phyloP scores from a whole-genome alignment of 1,140 invertebrate species.

The Episyrphus balteatus region DNA sequence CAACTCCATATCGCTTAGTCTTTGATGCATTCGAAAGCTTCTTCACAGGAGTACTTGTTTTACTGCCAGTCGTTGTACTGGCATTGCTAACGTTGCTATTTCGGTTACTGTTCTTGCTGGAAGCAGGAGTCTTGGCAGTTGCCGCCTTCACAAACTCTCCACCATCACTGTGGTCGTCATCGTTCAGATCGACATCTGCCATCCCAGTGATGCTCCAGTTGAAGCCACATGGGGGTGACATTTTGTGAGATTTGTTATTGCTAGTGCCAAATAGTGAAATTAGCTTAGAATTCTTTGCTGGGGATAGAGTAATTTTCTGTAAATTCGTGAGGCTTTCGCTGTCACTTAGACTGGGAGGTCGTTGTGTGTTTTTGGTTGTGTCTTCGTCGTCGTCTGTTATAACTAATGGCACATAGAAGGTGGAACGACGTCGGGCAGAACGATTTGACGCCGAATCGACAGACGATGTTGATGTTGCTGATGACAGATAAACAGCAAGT shows the following conservation, averaged over 20 bases:
- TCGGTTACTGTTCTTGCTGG: not conserved
- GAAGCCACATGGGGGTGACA: conserved; percentile 33
- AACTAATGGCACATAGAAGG: conserved; percentile 48
- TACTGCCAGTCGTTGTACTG: not conserved
- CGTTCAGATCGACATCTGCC: conserved; percentile 16
- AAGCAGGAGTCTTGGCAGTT: not conserved
- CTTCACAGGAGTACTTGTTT: not conserved
- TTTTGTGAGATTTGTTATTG: conserved; percentile 15
- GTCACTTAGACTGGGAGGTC: not conserved
- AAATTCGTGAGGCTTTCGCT: too few species aligned
- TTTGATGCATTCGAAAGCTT: conserved; percentile 12
- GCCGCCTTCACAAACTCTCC: not conserved
- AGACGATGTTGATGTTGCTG: not conserved
- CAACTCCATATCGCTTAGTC: conserved; percentile 33
- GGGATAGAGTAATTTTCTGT: too few species aligned
- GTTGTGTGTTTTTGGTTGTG: not conserved
- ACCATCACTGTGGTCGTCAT: conserved; percentile 18
- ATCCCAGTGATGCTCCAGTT: conserved; percentile 32
- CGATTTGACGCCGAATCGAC: conserved; percentile 20
- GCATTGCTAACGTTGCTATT: not conserved
- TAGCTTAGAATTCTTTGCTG: too few species aligned
- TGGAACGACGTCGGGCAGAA: conserved; percentile 41
- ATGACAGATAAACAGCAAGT: not conserved
- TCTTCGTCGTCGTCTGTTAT: conserved; percentile 28
- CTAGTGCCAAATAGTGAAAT: not conserved